Evolutionary conservation across 2,113 vertebrate genomes (phyloP).

Genomic region (Rattus rattus): DNA sequence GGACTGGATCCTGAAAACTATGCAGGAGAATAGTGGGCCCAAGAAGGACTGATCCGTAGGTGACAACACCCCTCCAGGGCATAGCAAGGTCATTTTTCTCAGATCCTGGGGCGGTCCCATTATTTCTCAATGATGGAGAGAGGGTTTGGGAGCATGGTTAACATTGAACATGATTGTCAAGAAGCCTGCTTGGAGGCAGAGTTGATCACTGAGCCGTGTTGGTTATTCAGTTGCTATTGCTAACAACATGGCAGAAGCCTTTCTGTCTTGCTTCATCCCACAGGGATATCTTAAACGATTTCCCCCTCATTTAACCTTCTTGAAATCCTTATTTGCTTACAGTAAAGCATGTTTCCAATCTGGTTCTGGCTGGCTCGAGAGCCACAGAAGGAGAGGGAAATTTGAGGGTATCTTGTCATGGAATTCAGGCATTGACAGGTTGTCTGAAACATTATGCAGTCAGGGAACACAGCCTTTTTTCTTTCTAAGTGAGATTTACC

Average conservation of each 20-base stretch:
- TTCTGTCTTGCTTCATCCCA: not conserved
- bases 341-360: constrained; percentile 70
- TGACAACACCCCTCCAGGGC: not conserved
- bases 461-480: not conserved
- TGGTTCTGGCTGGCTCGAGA: not conserved
- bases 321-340: not conserved
- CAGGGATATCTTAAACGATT: not conserved
- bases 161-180: not conserved
- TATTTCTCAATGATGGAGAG: not conserved
- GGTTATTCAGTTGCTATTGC: not conserved
- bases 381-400: not conserved
- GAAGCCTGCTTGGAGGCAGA: not conserved
- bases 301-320: not conserved
- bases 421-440: not conserved
- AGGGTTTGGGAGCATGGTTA: not conserved
- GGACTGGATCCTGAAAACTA: constrained; percentile 92
- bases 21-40: constrained; percentile 70
- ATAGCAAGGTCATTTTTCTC: not conserved
- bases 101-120: not conserved
- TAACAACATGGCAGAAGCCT: not conserved
- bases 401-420: not conserved
- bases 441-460: not conserved
- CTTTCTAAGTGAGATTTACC: not conserved
- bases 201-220: not conserved
- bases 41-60: not conserved